Base-by-base conservation (phyloP, 2,888 invertebrate genomes). In the Drosophila putrida region DNA sequence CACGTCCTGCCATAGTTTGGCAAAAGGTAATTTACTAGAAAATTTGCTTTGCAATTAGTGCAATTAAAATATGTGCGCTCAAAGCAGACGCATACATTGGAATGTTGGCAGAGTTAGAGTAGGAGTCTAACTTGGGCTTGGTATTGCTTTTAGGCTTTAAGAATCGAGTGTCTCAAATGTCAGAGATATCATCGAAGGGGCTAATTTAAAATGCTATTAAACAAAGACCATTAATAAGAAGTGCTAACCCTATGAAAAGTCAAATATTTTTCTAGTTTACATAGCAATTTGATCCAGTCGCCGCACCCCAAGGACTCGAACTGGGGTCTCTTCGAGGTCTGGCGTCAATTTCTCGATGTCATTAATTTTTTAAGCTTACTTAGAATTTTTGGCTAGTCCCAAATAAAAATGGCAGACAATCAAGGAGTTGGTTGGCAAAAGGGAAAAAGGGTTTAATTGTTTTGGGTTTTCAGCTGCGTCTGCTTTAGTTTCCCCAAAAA, bases 351-450 rank as follows among this genome's bases (percentile, higher is more conserved):
- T 88, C 90, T 88, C 89, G 80, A 88, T 90, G 82, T 80, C 89
- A 90, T 90, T 90, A 87, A 87, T 87, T 89, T 89, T 84, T 84
- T 84, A 84, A 88, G 90, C 88, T 84, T 82, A 80, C 80, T 90
- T 88, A 78, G 78, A 87, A 84, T 88, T 81, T 73, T 69, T 31
- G 61, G 35, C 69, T 20, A 35, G 65, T 10, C 63, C 64, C 78
- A 68, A 77, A 88, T 78, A 65, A 83, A 84, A 90, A 89, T 87
- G 87, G 87, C 86, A 77, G 85, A 80, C 89, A 90, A 87, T 84
- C 85, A 83, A 84, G 87, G 73, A 83, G 78, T 85, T 83, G 83
- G 66, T 75, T 43, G 4, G 60, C 38, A 64, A 55, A 55, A 47
- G 62, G 31, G 74, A 59, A 77, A 79, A 79, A 77, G 76, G 81